phyloP scores from a whole-genome alignment of 2,113 vertebrate species.

The Anseranas semipalmata region DNA sequence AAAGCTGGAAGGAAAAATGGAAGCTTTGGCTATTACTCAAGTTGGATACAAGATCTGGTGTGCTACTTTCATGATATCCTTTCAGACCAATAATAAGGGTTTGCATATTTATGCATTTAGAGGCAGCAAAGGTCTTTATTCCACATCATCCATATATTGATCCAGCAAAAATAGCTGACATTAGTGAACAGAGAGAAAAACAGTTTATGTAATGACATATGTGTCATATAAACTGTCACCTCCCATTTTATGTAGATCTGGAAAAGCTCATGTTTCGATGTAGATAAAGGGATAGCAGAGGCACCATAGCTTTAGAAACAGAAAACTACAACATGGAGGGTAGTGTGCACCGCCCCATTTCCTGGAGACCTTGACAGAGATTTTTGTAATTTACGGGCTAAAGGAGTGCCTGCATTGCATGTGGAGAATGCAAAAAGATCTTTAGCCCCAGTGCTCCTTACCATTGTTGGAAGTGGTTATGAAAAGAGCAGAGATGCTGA shows the following conservation, averaged over 20 bases:
- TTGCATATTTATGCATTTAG: neutral
- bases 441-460: neutral
- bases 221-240: neutral
- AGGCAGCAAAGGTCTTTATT: neutral
- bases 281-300: neutral
- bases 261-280: neutral
- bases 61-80: neutral
- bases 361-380: neutral
- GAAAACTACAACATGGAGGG: neutral
- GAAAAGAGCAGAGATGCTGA: neutral
- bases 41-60: neutral
- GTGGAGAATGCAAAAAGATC: neutral
- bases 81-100: neutral
- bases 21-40: neutral
- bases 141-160: neutral
- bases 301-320: neutral
- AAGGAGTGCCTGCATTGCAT: neutral
- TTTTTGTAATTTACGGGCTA: neutral
- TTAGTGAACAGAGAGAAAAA: neutral
- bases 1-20: neutral
- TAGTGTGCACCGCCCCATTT: neutral
- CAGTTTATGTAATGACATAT: neutral
- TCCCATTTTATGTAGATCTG: neutral
- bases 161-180: neutral
- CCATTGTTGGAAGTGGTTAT: neutral